Percentiles rank a stretch among this genome's conserved stretches.
Conservation (phyloP, 2,888 invertebrate species). For the Idaea aversata region DNA sequence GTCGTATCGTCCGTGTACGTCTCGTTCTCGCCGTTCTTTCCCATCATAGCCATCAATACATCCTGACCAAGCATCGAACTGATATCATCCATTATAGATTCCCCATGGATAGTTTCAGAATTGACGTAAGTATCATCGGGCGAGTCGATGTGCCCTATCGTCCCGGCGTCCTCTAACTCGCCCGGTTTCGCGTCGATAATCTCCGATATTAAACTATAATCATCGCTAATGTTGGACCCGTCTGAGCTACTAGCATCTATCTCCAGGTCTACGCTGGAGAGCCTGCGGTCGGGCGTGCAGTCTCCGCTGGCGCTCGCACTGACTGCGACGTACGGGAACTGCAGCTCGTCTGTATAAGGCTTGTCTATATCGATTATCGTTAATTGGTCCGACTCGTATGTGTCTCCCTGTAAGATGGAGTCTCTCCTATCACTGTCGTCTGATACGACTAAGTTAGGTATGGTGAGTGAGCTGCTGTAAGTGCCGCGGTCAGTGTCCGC, state of each 20-base stretch:
- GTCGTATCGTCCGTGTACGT: conserved; percentile 87
- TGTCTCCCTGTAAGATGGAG: conserved; percentile 74
- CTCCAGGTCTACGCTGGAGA: conserved; percentile 68
- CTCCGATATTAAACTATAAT: conserved; percentile 86
- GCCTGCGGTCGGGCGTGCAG: conserved; percentile 65
- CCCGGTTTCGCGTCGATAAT: conserved; percentile 79
- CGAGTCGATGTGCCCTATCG: conserved; percentile 90
- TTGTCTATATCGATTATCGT: conserved; percentile 84
- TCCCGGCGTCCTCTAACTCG: conserved; percentile 68
- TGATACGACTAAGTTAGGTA: conserved; percentile 74
- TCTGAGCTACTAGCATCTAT: conserved; percentile 82
- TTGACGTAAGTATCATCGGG: conserved; percentile 86
- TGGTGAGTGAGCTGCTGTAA: conserved; percentile 70
- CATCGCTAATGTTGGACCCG: conserved; percentile 84
- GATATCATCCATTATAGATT: conserved; percentile 89
- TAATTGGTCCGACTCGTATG: conserved; percentile 82
- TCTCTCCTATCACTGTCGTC: conserved; percentile 70
- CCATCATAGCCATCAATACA: conserved; percentile 83
- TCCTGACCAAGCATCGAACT: conserved; percentile 88
- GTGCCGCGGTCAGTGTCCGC: conserved; percentile 45
- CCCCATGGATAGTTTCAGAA: conserved; percentile 88
- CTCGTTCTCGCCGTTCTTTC: conserved; percentile 81
- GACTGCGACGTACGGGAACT: conserved; percentile 55
- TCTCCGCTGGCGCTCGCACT: conserved; percentile 64
- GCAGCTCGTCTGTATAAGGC: conserved; percentile 73